Conservation (phyloP, 2,113 vertebrate species). For the Neogobius melanostomus region DNA sequence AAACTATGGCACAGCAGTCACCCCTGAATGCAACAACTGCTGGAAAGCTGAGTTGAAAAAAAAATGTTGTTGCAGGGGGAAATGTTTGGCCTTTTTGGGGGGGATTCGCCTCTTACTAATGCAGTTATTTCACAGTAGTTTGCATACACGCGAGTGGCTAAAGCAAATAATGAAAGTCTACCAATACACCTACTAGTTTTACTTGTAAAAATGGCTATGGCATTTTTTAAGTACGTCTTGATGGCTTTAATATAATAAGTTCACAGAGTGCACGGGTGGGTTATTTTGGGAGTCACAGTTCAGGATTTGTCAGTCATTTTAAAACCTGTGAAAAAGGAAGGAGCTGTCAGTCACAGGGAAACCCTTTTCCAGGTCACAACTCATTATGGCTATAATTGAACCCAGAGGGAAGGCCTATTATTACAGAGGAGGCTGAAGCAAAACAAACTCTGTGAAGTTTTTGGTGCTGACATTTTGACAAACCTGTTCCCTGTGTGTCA, state of each 20-base stretch:
- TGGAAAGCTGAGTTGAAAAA: neutral
- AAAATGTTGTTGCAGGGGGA: neutral
- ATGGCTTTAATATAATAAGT: neutral
- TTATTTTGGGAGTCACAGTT: neutral
- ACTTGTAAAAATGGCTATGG: neutral
- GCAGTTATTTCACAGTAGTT: no score
- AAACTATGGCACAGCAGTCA: neutral
- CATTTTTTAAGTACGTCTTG: neutral
- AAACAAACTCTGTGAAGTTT: constrained; percentile 2
- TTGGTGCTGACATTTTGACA: neutral
- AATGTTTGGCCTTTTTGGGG: neutral
- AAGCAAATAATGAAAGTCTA: no score
- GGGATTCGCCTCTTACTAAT: no score
- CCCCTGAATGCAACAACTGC: neutral
- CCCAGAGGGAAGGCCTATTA: constrained; percentile 3
- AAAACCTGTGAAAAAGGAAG: neutral
- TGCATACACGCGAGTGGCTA: no score
- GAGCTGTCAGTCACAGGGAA: neutral
- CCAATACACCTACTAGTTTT: no score
- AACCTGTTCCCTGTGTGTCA: neutral
- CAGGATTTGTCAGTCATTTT: neutral
- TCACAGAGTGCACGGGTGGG: neutral
- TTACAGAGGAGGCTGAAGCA: neutral
- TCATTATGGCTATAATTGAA: constrained; percentile 2
- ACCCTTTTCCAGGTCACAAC: neutral